A percentile compares a stretch with the other conserved stretches of the same genome.
These are phyloP conservation scores for Stegodyphus dumicola DNA, from an alignment of 1,140 invertebrate species.

Conservation along the genomic window DNA sequence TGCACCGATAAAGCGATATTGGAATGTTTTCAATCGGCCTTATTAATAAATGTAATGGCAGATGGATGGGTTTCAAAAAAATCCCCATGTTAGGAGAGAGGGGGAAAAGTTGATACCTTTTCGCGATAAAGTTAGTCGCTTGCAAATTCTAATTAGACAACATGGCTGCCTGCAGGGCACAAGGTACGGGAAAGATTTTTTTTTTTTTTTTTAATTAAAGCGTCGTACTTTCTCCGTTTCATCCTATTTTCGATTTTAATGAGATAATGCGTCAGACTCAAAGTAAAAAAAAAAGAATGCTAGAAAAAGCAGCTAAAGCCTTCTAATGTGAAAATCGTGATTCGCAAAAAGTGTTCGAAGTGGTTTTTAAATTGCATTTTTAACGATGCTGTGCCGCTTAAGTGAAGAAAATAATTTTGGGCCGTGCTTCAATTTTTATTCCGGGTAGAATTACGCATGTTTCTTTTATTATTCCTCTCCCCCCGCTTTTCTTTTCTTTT, in stretches of 20 bases:
- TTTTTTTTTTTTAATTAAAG: not conserved
- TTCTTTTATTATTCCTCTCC: too few relatives aligned
- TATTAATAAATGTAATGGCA: conserved; percentile 27
- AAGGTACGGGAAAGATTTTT: not conserved
- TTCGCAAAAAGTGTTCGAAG: conserved; percentile 16
- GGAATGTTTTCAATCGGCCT: conserved; percentile 48
- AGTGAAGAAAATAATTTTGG: conserved; percentile 7
- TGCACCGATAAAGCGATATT: conserved; percentile 37
- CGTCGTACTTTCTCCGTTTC: not conserved
- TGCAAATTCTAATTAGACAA: conserved; percentile 50
- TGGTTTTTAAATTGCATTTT: conserved; percentile 52
- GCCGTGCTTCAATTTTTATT: not conserved
- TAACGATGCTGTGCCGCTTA: conserved; percentile 34
- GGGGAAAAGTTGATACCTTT: conserved; percentile 10
- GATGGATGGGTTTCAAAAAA: conserved; percentile 4
- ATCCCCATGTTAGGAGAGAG: not conserved
- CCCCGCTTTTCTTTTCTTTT: too few relatives aligned
- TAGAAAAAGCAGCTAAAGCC: conserved; percentile 20
- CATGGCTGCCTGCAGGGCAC: conserved; percentile 20
- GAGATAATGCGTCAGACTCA: conserved; percentile 49
- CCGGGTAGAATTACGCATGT: too few relatives aligned
- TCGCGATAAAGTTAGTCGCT: conserved; percentile 47
- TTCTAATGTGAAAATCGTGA: conserved; percentile 55
- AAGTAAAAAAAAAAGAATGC: not conserved
- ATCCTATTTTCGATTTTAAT: conserved; percentile 51